Evolutionary conservation across 2,113 vertebrate species (phyloP), one percentile per base, ranked within the genome.

Genomic region (Otolemur garnettii): DNA sequence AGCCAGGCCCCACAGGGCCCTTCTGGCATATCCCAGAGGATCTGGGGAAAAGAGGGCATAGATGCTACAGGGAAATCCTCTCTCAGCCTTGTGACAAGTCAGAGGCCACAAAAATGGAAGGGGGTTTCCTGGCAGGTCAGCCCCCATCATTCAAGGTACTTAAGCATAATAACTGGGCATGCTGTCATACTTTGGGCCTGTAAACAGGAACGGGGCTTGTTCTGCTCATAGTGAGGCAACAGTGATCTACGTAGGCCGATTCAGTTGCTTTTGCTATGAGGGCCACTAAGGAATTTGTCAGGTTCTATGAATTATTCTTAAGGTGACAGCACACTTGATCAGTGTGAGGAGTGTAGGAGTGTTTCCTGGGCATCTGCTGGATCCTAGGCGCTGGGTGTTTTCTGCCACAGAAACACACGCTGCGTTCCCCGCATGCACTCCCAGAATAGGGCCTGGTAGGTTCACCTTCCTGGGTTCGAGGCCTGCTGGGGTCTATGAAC

Each of bases 221-320:
- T 69, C 77, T 4, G 64, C 66, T 21, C 15, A 69, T 57, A 22
- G 55, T 55, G 24, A 85, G 53, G 28, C 60, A 22, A 60, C 57
- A 86, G 4, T 26, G 57, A 62, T 72, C 22, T 88, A 81, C 17
- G 42, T 9, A 86, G 83, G 72, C 53, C 33, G 72, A 89, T 42
- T 77, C 72, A 78, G 72, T 42, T 35, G n/a, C 45, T 87, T 87
- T 71, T 93, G 50, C 42, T 95, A 86, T 75, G 7, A 88, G 74
- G 64, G 53, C 12, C 35, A 7, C 55, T 4, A 64, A 59, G 28
- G 42, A 89, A 89, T 68, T 30, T 85, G 60, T 84, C 26, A 38
- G 59, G 64, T 69, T 82, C 77, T 88, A 7, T n/a, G 59, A 93
- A 72, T 78, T n/a, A 42, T 64, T 93, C 62, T 87, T 57, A 68